Base-by-base conservation (phyloP, 1,140 invertebrate genomes). In the Cotesia glomerata region DNA sequence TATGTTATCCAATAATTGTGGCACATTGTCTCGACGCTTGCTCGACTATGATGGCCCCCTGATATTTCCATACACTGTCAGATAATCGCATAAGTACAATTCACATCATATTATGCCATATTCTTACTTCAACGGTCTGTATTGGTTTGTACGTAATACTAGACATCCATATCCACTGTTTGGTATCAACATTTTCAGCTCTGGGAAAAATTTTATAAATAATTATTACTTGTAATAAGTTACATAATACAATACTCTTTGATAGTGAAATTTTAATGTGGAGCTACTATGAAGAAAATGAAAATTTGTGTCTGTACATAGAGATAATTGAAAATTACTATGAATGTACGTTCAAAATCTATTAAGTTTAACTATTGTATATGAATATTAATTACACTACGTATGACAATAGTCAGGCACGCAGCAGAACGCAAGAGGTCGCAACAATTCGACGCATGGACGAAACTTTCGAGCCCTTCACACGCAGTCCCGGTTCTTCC, bases 351-450 rank as follows among this genome's bases (percentile, higher is more conserved):
- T 45, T 45, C 11, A 45, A 45, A 45, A 45, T 45, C 2, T 45
- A 45, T 45, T 7, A 45, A 45, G 11, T 11, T 45, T 45, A 45
- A 45, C 39, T 45, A 45, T 45, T 45, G 39, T 73, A 67, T 82
- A 86, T 86, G 86, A 86, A 86, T 86, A 87, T 86, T 87, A 86
- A 87, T 86, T 87, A 86, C 81, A 83, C 74, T 77, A 77, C 77
- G 81, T 84, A 82, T 86, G 86, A 87, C 86, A 87, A 74, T 73
- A 76, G 73, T 67, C 81, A 86, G 84, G 85, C 67, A 65, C 69
- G 16, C 76, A 87, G 80, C 76, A 81, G 49, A 34, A 32, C 1
- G 26, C 49, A 85, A 72, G 82, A 86, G 84, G 79, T 85, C 18
- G 71, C 39, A 11, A 45, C 39, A 45, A 45, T 45, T 45, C 39